Percentiles rank a stretch among this genome's conserved stretches.
Evolutionary conservation across 2,888 invertebrate genomes (phyloP).

Genomic region (Alsophila aescularia): DNA sequence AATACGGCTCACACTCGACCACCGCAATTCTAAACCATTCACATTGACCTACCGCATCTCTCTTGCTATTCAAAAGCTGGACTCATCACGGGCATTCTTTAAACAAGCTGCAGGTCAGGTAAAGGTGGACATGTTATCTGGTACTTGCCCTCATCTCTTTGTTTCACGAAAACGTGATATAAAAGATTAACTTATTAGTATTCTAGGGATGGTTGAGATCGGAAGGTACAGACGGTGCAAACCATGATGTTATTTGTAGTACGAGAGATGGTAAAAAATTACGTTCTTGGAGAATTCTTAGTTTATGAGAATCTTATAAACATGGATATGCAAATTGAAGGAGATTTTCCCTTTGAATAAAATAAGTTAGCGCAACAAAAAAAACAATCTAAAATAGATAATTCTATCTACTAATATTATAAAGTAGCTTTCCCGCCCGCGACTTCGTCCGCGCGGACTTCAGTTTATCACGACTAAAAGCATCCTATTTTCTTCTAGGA

Average conservation of each 20-base stretch:
- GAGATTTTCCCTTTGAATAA: neutral
- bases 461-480: too few relatives aligned
- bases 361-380: too few relatives aligned
- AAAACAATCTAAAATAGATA: too few relatives aligned
- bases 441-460: too few relatives aligned
- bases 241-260: conserved; percentile 45
- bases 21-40: conserved; percentile 60
- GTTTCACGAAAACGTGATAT: conserved; percentile 81
- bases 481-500: too few relatives aligned
- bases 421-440: too few relatives aligned
- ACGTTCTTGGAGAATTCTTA: conserved; percentile 2
- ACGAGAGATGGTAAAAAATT: conserved; percentile 14
- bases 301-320: neutral
- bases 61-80: conserved; percentile 39
- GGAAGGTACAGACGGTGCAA: conserved; percentile 65
- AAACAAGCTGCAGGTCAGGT: conserved; percentile 52
- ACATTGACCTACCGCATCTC: conserved; percentile 48
- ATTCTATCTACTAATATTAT: too few relatives aligned
- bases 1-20: conserved; percentile 77
- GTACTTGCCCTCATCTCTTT: conserved; percentile 78
- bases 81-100: conserved; percentile 30
- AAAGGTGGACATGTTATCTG: conserved; percentile 63
- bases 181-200: conserved; percentile 84
- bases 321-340: neutral
- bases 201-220: conserved; percentile 66